Base-by-base conservation (phyloP, 30 jellyfish, hydroid and myxozoan species). In the Nemopilema nomurai region DNA sequence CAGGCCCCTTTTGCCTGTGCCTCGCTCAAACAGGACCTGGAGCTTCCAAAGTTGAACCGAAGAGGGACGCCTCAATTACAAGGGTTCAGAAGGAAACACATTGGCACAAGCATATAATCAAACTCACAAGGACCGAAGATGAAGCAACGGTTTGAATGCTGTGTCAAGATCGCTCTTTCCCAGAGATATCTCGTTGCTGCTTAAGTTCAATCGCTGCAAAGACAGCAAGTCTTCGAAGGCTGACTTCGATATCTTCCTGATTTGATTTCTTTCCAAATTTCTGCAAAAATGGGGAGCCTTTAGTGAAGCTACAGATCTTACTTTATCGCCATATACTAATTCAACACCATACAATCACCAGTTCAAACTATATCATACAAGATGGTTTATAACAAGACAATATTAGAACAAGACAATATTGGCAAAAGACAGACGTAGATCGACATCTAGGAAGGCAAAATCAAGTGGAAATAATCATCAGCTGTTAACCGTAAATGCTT, bases 141-240 rank as follows among this genome's bases (percentile, higher is more conserved):
- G 81, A 6, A 27, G 29, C 94, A 94, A 81, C 16, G 96, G 96
- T 82, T 28, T 27, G 57, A 94, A 94, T 23, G 96, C 99, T 17
- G 87, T 85, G 49, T 94, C 97, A 62, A 94, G 82, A 41, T 94
- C 99, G 51, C 96, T 87, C 22, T 79, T 91, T 22, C 99, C 99
- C 87, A 94, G 53, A 22, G 99, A 94, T 18, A 94, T 76, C 24
- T 27, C 68, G 84, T 94, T 94, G 26, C 65, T 29, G 75, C 97
- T 89, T 49, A 94, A 84, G 66, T 89, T 89, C 74, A 94, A 32
- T n/a, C 21, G 57, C 18, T 16, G 77, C 77, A 94, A 52, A 18
- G 87, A 63, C n/a, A 52, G 70, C 65, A 94, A 83, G 18, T 95
- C 96, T 64, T 62, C 67, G 67, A 94, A 94, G 72, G 99, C 97